Evolutionary conservation across 1,140 invertebrate genomes (phyloP).

Genomic region (Rhopalosiphum maidis): DNA sequence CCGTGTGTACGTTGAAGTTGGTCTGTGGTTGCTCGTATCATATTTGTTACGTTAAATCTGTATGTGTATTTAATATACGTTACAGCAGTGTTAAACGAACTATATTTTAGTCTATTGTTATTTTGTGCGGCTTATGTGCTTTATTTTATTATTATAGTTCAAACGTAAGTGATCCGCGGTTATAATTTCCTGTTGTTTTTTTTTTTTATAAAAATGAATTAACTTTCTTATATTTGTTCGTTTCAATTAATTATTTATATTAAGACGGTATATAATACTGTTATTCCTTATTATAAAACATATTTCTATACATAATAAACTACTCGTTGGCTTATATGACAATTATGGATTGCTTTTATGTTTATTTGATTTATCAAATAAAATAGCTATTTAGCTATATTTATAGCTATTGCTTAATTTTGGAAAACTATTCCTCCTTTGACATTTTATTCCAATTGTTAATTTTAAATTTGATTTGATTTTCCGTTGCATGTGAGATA

Average conservation of each 20-base stretch:
- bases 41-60: slow-evolving; percentile 21
- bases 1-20: slow-evolving; percentile 12
- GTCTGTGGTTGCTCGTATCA: background rate
- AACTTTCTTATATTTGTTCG: background rate
- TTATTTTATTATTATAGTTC: slow-evolving; percentile 21
- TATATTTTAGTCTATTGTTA: background rate
- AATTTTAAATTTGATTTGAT: background rate
- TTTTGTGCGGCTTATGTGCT: background rate
- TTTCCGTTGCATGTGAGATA: background rate
- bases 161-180: background rate
- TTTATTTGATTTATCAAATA: background rate
- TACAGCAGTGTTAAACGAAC: background rate
- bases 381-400: background rate
- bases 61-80: background rate
- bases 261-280: background rate
- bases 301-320: background rate
- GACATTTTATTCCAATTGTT: background rate
- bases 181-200: background rate
- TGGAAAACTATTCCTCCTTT: background rate
- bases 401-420: background rate
- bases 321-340: background rate
- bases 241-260: background rate
- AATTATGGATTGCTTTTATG: background rate
- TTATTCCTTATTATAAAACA: background rate
- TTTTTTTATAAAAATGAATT: background rate